A percentile compares a stretch with the other conserved stretches of the same genome.
phyloP scores from a whole-genome alignment of 2,113 vertebrate species.

The Kryptolebias marmoratus region DNA sequence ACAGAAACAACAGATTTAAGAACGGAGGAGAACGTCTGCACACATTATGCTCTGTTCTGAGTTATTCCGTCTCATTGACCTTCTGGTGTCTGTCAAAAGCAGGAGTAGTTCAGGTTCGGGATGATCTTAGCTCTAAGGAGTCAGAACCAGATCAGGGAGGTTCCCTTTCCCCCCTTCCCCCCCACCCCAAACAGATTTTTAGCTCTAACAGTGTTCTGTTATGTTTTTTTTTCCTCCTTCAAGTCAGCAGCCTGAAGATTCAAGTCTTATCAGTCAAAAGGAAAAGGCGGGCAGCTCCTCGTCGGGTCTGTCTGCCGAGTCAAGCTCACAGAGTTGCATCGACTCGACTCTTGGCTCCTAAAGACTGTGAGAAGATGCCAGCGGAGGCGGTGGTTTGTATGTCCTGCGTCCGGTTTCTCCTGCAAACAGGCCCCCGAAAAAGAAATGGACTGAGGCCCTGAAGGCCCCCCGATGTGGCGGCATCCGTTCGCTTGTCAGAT shows the following conservation, averaged over 20 bases:
- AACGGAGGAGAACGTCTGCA: slow-evolving; percentile 11
- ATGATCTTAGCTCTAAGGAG: slow-evolving; percentile 10
- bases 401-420: slow-evolving; percentile 34
- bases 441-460: slow-evolving; percentile 56
- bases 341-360: slow-evolving; percentile 12
- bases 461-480: slow-evolving; percentile 20
- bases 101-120: slow-evolving; percentile 18
- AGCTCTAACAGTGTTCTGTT: slow-evolving; percentile 85
- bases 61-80: not conserved
- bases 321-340: slow-evolving; percentile 14
- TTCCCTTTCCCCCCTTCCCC: slow-evolving; percentile 63
- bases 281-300: slow-evolving; percentile 33
- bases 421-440: not conserved
- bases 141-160: slow-evolving; percentile 44
- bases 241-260: slow-evolving; percentile 82
- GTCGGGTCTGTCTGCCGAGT: slow-evolving; percentile 28
- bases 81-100: slow-evolving; percentile 14
- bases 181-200: slow-evolving; percentile 55
- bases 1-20: slow-evolving; percentile 33
- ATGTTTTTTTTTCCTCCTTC: slow-evolving; percentile 80
- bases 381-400: slow-evolving; percentile 80
- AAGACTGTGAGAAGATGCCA: slow-evolving; percentile 65
- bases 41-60: not conserved
- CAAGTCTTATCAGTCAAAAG: slow-evolving; percentile 56
- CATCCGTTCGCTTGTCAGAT: slow-evolving; percentile 10